These are phyloP conservation scores for Gambusia affinis DNA, from an alignment of 2,113 vertebrate species.

Conservation along the genomic window DNA sequence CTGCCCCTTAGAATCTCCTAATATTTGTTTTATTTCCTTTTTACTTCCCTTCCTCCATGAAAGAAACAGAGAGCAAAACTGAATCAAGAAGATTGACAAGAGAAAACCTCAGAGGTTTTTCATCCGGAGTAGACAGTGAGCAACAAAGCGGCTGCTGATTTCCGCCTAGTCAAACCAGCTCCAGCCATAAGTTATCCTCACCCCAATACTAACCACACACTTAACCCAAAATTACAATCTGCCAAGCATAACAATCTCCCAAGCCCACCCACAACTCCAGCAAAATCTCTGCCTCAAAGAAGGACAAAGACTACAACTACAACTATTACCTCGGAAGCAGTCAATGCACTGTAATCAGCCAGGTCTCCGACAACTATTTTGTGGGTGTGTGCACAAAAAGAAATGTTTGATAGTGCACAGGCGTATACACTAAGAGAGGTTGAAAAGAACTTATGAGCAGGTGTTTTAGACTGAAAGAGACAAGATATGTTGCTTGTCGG, in stretches of 20 bases:
- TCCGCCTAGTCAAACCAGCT: constrained; percentile 56
- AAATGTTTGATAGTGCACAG: constrained; percentile 4
- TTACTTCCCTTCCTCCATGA: constrained; percentile 27
- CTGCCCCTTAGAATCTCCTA: constrained; percentile 17
- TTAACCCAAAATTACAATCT: constrained; percentile 76
- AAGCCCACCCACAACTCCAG: constrained; percentile 76
- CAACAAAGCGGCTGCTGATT: constrained; percentile 44
- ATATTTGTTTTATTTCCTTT: constrained; percentile 30
- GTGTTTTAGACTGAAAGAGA: constrained; percentile 38
- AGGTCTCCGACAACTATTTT: constrained; percentile 49
- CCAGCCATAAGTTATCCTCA: constrained; percentile 68
- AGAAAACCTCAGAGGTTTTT: constrained; percentile 43
- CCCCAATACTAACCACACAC: constrained; percentile 71
- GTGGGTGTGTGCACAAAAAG: constrained; percentile 26
- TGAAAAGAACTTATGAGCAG: constrained; percentile 47
- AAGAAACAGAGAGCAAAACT: constrained; percentile 22
- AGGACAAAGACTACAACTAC: constrained; percentile 53
- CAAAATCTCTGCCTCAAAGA: constrained; percentile 60
- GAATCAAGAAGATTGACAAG: constrained; percentile 30
- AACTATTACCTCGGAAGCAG: constrained; percentile 69
- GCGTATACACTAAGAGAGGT: constrained; percentile 19
- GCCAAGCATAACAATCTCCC: constrained; percentile 65
- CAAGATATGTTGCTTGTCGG: constrained; percentile 21
- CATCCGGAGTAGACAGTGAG: constrained; percentile 34
- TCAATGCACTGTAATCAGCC: constrained; percentile 71